Conservation (phyloP, 2,888 invertebrate genomes). For the Xestia xanthographa region DNA sequence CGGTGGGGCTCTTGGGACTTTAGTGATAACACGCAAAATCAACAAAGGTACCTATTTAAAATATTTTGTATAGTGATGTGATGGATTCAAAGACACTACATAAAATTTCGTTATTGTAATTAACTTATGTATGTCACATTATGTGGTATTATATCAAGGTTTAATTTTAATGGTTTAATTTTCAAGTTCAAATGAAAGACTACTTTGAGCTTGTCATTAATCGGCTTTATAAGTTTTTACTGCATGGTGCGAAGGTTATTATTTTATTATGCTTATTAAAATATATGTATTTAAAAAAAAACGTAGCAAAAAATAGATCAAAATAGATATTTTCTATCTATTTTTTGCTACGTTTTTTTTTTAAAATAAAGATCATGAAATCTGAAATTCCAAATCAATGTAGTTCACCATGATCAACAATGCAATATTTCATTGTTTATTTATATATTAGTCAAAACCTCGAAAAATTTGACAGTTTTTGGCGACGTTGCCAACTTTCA, state of each 20-base stretch:
- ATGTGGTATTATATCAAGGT: neutral
- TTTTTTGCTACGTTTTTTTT: too few relatives aligned
- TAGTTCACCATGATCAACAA: neutral
- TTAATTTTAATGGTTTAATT: neutral
- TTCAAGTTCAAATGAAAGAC: neutral
- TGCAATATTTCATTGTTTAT: neutral
- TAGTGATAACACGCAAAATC: neutral
- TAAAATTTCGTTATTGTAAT: neutral
- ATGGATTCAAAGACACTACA: neutral
- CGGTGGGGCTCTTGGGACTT: neutral
- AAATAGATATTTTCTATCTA: too few relatives aligned
- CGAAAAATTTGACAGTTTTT: neutral
- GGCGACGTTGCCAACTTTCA: neutral
- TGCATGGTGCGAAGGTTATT: neutral
- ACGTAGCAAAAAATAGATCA: too few relatives aligned
- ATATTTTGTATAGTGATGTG: neutral
- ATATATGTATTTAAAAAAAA: neutral
- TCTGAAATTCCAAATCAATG: neutral
- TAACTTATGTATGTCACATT: neutral
- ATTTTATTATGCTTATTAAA: neutral
- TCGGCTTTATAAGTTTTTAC: neutral
- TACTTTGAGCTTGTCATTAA: neutral
- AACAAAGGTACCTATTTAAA: neutral
- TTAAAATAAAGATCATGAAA: neutral
- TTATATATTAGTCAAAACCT: neutral